Base-by-base conservation (phyloP, 2,888 invertebrate species). In the Drosophila prostipennis region DNA sequence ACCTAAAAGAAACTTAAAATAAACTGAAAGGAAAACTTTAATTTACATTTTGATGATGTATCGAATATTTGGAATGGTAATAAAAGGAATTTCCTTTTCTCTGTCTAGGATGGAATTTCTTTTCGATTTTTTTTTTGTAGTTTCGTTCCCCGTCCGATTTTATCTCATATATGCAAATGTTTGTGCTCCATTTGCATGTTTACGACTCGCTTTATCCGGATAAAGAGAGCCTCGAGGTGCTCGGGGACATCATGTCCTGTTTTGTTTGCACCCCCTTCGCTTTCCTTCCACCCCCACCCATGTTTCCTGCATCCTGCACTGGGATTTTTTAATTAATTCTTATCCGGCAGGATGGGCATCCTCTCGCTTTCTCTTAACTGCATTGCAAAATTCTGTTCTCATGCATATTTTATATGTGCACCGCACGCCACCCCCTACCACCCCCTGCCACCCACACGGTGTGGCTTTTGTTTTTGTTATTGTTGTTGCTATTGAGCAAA, bases 401-500 rank as follows among this genome's bases (percentile, higher is more conserved):
- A 65, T 65, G 36, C 69, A 69, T 60, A 71, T 59, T 71, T 42
- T 34, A 49, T 36, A 13, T 32, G 40, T 40, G 34, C 40, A 19
- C 36, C 10, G 34, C 49, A 16, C 19, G 19, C 1, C 40, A 11
- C 37, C 26, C 13, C 13, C 14, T n/a, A n/a, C n/a, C n/a, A n/a
- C n/a, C n/a, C n/a, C n/a, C n/a, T n/a, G 36, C 39, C 36, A 23
- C 23, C 23, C 39, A 54, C 61, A 26, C 29, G 14, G 32, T 16
- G 40, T 10, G 26, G 26, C 6, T 26, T 26, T 6, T 69, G 51
- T 42, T 77, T 29, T 65, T 72, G n/a, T 51, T 75, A 7, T 10
- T 69, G 48, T 42, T 77, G 32, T 65, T 72, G n/a, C 48, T 75
- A 45, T 80, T 78, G 48, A 63, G 32, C 49, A 76, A 80, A 83